Evolutionary conservation across 2,113 vertebrate genomes (phyloP), one percentile per base, ranked within the genome.

Genomic region (Rhea americana): DNA sequence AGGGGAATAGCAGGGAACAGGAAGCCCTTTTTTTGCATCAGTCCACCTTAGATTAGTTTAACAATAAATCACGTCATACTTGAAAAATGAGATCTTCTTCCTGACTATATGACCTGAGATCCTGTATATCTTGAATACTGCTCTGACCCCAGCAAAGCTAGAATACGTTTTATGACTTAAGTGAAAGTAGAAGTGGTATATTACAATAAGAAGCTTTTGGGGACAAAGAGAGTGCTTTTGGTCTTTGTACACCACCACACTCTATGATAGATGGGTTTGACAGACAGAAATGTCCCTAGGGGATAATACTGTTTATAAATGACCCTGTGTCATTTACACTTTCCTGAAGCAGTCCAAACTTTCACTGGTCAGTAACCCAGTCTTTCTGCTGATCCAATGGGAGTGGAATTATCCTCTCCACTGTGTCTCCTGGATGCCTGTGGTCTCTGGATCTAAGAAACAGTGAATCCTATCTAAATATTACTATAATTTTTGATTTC

Each of bases 221-320:
- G 4, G n/a, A 22, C 18, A 58, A 62, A 83, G 20, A 12, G 25
- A 55, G 1, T 1, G 26, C 19, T 82, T 85, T 68, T 61, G 1
- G 9, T 72, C 5, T 71, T 74, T 83, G 30, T 22, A 63, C 24
- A 88, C 11, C 3, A 41, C 13, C 0, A 0, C 82, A 61, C 1
- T 45, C 87, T 76, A 28, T 63, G 26, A 91, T 19, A 56, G 67
- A 80, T 11, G 1, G 22, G 48, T 51, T 53, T 82, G 62, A 76
- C 81, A 32, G 12, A 35, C 19, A 66, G 30, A 43, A 12, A 37
- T 24, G 28, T 76, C 22, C 53, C 19, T 62, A 55, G 22, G 30
- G 59, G 89, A 91, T 86, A 61, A 68, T 93, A 78, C 51, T 76
- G 70, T 91, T 93, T 56, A 53, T 47, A 93, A 94, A 78, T 39